Evolutionary conservation across 1,140 invertebrate species (phyloP), one percentile per base, ranked within the genome.

Genomic region (Rhynchophorus ferrugineus): DNA sequence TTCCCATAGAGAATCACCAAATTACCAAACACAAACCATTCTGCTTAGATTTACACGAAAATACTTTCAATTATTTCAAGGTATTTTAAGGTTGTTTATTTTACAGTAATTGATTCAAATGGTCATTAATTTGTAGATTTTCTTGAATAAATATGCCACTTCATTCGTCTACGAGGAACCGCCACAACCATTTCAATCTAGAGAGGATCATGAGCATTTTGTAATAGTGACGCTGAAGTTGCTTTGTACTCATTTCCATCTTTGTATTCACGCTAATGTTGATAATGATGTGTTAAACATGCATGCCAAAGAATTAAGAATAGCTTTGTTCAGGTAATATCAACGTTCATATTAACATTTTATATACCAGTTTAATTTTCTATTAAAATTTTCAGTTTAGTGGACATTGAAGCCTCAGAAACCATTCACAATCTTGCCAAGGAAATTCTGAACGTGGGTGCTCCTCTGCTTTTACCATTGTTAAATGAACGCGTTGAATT

Each of bases 11-110:
- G 64, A 73, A 58, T 63, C 75, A 74, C 58, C 71, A 78, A 9
- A 70, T 79, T 20, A 72, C 73, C 0, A 75, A 75, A 69, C 76
- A 80, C 59, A 70, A 74, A 37, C 78, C 79, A 8, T 82, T 81
- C 61, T 83, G 80, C 68, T 69, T 83, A 20, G 81, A 83, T 61
- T 68, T 83, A 11, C 75, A 81, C 58, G 78, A 81, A 61, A 71
- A 70, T 16, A 82, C 81, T 1, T 81, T 84, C 60, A 63, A 70
- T 5, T 62, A 55, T 33, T 45, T 55, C 16, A 55, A 49, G 35
- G 53, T 49, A 38, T 6, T 17, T 5, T 33, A n/a, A n/a, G n/a
- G n/a, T n/a, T n/a, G n/a, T n/a, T n/a, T n/a, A n/a, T n/a, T n/a
- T n/a, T n/a, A n/a, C n/a, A n/a, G n/a, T n/a, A n/a, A n/a, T n/a